Base-by-base conservation (phyloP, 1,140 invertebrate genomes). In the Protaetia brevitarsis region DNA sequence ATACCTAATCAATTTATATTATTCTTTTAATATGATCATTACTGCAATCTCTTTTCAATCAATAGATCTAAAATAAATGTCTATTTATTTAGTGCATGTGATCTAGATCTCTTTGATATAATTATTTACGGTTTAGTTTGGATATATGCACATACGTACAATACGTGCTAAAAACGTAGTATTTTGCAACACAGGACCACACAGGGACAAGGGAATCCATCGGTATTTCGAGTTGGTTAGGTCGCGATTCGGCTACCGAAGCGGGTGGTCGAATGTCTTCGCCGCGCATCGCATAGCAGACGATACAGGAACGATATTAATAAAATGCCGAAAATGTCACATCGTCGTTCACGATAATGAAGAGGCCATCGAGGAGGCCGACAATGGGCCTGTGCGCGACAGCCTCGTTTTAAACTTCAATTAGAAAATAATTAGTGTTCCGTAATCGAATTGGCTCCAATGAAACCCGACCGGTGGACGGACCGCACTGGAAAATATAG, bases 301-400 rank as follows among this genome's bases (percentile, higher is more conserved):
- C 2, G 41, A 51, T 51, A 7, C 41, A 16, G 5, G 19, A 51
- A 23, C 13, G 13, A 51, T 51, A 51, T 51, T 51, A 51, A 13
- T 51, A 51, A 51, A 51, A 51, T 51, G 41, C 41, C 41, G 41
- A 51, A 51, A 51, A 51, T 51, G 41, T 51, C 41, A 51, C 41
- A 51, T 51, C 41, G n/a, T n/a, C n/a, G 41, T 19, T 51, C 41
- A 51, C 41, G 41, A 51, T 51, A 51, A 51, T 51, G 41, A 51
- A 51, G 41, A 51, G 19, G 19, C 41, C 41, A 51, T 51, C 41
- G 41, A 19, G 19, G 10, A 19, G 41, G 26, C 41, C 41, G 41
- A 51, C 41, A 51, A 51, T 51, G 41, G 41, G 26, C 41, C 41
- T 19, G n/a, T n/a, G n/a, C n/a, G 41, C 13, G 41, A 51, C 41